Conservation (phyloP, 53 echinoderm and acorn worm genomes). For the Holothuria leucospilota region DNA sequence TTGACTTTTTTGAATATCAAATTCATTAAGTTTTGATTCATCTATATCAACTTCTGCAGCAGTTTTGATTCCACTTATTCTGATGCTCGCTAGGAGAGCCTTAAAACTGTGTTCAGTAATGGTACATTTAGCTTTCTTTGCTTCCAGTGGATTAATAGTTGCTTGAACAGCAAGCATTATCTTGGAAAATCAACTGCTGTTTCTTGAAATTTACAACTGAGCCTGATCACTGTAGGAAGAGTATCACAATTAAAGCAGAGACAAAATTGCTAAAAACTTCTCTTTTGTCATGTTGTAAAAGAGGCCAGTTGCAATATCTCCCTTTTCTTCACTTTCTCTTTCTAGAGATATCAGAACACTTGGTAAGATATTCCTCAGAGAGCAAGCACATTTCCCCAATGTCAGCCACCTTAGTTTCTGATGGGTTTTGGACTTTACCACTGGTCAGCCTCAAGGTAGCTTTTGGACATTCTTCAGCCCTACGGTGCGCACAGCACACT, state of each 20-base stretch:
- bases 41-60: not conserved
- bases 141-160: no score
- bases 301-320: not conserved
- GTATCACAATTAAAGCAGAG: not conserved
- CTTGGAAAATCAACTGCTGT: slow-evolving; percentile 20
- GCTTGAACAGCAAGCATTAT: no score
- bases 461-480: slow-evolving; percentile 25
- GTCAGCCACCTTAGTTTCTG: slow-evolving; percentile 35
- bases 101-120: not conserved
- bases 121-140: slow-evolving; percentile 16
- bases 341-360: slow-evolving; percentile 10
- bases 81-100: not conserved
- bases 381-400: not conserved
- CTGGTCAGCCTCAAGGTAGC: not conserved
- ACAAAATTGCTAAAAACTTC: not conserved
- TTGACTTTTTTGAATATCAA: slow-evolving; percentile 17
- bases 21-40: slow-evolving; percentile 23
- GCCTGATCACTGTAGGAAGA: slow-evolving; percentile 50
- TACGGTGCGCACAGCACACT: slow-evolving; percentile 54
- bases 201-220: slow-evolving; percentile 49
- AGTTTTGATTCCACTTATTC: not conserved
- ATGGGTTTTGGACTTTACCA: not conserved
- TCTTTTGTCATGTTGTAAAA: not conserved
- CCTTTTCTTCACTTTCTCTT: not conserved
- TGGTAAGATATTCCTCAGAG: not conserved